Base-by-base conservation (phyloP, 1,140 invertebrate species). In the Heliothis subflexa region DNA sequence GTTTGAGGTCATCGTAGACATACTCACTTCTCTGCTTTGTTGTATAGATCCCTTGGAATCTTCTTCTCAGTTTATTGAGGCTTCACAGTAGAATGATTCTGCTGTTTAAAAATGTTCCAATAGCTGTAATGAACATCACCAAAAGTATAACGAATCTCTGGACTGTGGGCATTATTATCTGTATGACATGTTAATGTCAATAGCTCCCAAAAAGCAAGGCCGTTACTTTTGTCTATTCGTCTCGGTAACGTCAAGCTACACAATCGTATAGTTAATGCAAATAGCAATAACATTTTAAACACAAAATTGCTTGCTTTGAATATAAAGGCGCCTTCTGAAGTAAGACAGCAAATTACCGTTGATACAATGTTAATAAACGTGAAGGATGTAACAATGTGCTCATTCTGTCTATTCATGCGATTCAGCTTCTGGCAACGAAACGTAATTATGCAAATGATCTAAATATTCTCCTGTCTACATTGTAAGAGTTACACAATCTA, bases 331-430 rank as follows among this genome's bases (percentile, higher is more conserved):
- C 70, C 33, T 14, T 12, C 47, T 16, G 16, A 18, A 3, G 7
- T 13, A 45, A 57, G 14, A 40, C n/a, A 25, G 52, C 54, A 57
- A 72, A 57, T 57, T 16, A 40, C 33, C 33, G 62, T 18, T 49
- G 62, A 47, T 66, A 18, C 62, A 45, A 11, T 14, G 47, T 28
- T 57, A 72, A 72, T 57, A 72, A 13, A 5, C 40, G 70, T 72
- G 70, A 72, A 72, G 52, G 28, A 16, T 72, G 70, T 45, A 72
- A 50, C 25, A 57, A n/a, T 45, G 70, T 16, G 25, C 14, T 33
- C 57, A 28, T 72, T 21, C 52, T 10, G 18, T 28, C 45, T 21
- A 28, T 70, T 70, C 49, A 54, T 14, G 45, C 12, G 25, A 70
- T 70, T 14, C 9, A 45, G n/a, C 10, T 28, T 7, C 12, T 10